phyloP scores from a whole-genome alignment of 2,113 vertebrate species.

The Nettapus auritus region DNA sequence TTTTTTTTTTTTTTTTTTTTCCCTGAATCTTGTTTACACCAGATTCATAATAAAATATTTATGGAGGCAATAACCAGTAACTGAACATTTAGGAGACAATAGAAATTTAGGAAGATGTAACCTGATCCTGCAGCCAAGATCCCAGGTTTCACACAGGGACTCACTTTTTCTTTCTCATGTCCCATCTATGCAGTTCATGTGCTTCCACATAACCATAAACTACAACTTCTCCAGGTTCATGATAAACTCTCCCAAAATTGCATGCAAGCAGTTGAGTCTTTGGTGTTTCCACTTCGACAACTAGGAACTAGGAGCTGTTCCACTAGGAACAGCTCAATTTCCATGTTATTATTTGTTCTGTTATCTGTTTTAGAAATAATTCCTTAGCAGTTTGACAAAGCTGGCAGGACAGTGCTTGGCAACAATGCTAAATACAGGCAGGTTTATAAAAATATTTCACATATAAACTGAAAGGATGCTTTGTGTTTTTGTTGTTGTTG shows the following conservation, averaged over 20 bases:
- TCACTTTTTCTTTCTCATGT: neutral
- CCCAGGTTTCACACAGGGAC: neutral
- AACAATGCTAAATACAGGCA: neutral
- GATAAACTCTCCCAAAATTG: neutral
- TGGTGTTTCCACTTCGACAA: neutral
- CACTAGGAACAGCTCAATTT: neutral
- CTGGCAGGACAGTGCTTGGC: neutral
- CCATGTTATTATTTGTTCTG: neutral
- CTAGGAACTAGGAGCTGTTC: no score
- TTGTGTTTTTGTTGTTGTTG: no score
- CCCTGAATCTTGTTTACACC: neutral
- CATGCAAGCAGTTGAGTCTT: neutral
- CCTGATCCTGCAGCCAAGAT: neutral
- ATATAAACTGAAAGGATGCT: neutral
- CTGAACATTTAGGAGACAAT: neutral
- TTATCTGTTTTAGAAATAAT: neutral
- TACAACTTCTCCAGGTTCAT: neutral
- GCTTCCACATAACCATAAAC: neutral
- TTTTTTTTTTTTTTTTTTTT: rapidly evolving
- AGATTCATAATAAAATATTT: neutral
- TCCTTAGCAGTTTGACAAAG: neutral
- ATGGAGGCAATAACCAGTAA: neutral
- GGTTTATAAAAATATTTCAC: neutral
- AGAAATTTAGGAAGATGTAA: neutral
- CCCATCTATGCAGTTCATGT: neutral